Evolutionary conservation across 2,797 vertebrate species (phyloP), one percentile per base, ranked within the genome.

Genomic region (Anisognathus igniventris): DNA sequence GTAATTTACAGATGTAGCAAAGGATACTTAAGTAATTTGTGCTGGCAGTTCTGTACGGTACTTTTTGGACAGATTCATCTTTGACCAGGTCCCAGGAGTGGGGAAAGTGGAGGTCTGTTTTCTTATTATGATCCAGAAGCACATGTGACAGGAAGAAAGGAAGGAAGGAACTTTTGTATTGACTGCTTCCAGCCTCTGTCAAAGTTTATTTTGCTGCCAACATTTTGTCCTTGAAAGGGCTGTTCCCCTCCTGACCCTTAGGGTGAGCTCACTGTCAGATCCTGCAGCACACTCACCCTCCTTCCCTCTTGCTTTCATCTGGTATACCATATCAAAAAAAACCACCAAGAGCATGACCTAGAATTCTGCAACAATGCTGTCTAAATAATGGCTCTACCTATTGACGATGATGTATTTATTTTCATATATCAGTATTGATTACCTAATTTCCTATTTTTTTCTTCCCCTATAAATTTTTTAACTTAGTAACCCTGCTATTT

Each of bases 101-200:
- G 2, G 57, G 51, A 45, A 88, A 33, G 22, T 33, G 37, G 27
- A 61, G 6, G 27, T 73, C 40, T 31, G 40, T 30, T 77, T 56
- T 53, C 67, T 89, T 33, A 25, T 57, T 82, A 28, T 22, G 40
- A 56, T 45, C 66, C 76, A 47, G 62, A 44, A 86, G 47, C 30
- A 33, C 84, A 73, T 1, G 8, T 84, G 86, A 86, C 50, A 2
- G 94, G 86, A 95, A 95, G 62, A 87, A 90, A 92, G 92, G 90
- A 95, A 95, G 95, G 94, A 96, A 94, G 62, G 22, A 71, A 81
- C 68, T 70, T 92, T 86, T 67, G 44, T 83, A 53, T 23, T 76
- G 66, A 35, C n/a, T 10, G 31, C 62, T 93, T 68, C 37, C 76
- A 71, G 60, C 31, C 31, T 83, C 76, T 56, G 75, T 7, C 64